Evolutionary conservation across 2,888 invertebrate genomes (phyloP), one percentile per base, ranked within the genome.

Genomic region (Anorthoa munda): DNA sequence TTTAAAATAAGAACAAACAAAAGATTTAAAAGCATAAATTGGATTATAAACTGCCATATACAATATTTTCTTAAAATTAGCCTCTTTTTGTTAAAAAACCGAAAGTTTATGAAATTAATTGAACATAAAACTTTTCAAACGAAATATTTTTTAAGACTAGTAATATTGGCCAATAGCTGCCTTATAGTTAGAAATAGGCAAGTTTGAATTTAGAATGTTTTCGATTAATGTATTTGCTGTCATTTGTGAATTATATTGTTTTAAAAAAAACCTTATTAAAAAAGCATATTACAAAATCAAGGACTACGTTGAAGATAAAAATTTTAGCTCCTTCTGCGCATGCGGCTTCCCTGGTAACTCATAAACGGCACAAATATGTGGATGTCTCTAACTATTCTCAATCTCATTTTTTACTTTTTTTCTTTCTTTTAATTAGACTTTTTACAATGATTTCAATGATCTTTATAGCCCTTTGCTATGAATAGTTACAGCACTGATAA

Each of bases 11-110:
- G 55, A 53, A 75, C 21, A 77, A 77, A 76, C 50, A 65, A 71
- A 69, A 46, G 23, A 70, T 53, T 23, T 65, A 73, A 75, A 79
- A 79, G 67, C 77, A 83, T 72, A 72, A 31, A 77, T 73, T 73
- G 66, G 26, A 75, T 83, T 72, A 66, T 64, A 48, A 67, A 72
- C 68, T 72, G 73, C 58, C 69, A 51, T 67, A 72, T 21, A 75
- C 71, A 80, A 61, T 71, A 72, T 73, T 74, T 77, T 72, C 65
- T 67, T 75, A 60, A 50, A 58, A 55, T 81, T 83, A 86, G 87
- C 87, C 86, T 86, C 86, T 75, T 76, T 79, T 66, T 64, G 45
- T 53, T 68, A 63, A 64, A 63, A 64, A 82, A 74, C 60, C 74
- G 64, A 70, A 79, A 77, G 45, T 39, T 12, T 59, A 48, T 13